Evolutionary conservation across 2,888 invertebrate genomes (phyloP).

Genomic region (Seira musarum): DNA sequence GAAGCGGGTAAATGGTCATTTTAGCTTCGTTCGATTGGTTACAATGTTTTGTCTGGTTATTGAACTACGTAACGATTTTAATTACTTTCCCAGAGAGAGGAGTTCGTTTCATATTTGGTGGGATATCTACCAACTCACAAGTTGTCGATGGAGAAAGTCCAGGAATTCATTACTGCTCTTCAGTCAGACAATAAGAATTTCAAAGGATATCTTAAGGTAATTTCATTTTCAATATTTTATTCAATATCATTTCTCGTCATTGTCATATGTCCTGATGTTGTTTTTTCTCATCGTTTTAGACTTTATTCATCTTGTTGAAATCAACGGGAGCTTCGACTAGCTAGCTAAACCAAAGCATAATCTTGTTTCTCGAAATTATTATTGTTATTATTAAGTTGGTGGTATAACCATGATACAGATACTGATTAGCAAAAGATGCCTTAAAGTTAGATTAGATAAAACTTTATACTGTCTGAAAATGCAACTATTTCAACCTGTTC

Average conservation of each 20-base stretch:
- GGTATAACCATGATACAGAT: too few species aligned
- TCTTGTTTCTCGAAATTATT: neutral
- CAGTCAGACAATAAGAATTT: slow-evolving; percentile 73
- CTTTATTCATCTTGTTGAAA: neutral
- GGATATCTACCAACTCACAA: slow-evolving; percentile 73
- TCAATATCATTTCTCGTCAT: too few species aligned
- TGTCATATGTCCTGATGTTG: too few species aligned
- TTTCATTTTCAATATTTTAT: slow-evolving; percentile 35
- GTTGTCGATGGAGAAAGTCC: slow-evolving; percentile 72
- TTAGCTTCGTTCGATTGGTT: too few species aligned
- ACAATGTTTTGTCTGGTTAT: neutral
- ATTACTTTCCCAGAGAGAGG: slow-evolving; percentile 72
- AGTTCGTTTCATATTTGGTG: slow-evolving; percentile 72
- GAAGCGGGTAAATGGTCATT: slow-evolving; percentile 69
- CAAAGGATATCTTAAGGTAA: slow-evolving; percentile 73
- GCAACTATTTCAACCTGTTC: neutral
- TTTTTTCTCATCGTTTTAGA: slow-evolving; percentile 19
- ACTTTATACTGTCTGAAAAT: neutral
- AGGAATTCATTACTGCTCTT: slow-evolving; percentile 73
- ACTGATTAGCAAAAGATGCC: too few species aligned
- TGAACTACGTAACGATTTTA: slow-evolving; percentile 13
- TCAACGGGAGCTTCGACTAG: neutral
- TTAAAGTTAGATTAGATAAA: neutral
- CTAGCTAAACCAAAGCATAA: neutral
- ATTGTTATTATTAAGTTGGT: neutral